phyloP scores from a whole-genome alignment of 2,113 vertebrate genomes.

The Terrapene triunguis region DNA sequence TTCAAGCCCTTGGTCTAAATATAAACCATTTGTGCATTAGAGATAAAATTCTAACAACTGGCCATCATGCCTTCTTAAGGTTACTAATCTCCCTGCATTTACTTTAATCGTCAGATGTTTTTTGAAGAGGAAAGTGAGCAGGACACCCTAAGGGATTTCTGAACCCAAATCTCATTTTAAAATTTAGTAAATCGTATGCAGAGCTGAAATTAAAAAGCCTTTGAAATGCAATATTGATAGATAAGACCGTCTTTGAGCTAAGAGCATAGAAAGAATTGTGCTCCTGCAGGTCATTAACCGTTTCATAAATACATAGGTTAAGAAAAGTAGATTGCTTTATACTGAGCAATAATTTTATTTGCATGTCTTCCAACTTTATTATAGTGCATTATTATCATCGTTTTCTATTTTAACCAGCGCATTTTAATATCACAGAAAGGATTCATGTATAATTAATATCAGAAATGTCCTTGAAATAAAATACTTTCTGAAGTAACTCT shows the following conservation, averaged over 20 bases:
- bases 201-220: conserved; percentile 73
- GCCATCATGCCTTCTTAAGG: conserved; percentile 47
- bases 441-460: background rate
- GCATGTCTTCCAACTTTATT: background rate
- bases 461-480: background rate
- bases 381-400: background rate
- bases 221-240: conserved; percentile 79
- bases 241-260: conserved; percentile 56
- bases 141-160: conserved; percentile 52
- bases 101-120: conserved; percentile 72
- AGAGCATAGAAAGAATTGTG: background rate
- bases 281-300: background rate
- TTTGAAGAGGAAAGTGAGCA: conserved; percentile 70
- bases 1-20: conserved; percentile 52
- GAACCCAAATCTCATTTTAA: conserved; percentile 72
- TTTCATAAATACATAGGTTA: conserved; percentile 2
- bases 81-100: conserved; percentile 71
- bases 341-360: background rate
- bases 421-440: background rate
- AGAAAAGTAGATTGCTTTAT: conserved; percentile 17
- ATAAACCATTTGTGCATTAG: conserved; percentile 52
- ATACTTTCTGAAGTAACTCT: background rate
- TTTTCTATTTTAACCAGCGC: background rate
- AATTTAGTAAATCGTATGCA: conserved; percentile 65
- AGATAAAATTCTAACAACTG: conserved; percentile 76